Percentiles rank a stretch among this genome's conserved stretches.
phyloP scores from a whole-genome alignment of 2,888 invertebrate genomes.

The Bellardia pandia region DNA sequence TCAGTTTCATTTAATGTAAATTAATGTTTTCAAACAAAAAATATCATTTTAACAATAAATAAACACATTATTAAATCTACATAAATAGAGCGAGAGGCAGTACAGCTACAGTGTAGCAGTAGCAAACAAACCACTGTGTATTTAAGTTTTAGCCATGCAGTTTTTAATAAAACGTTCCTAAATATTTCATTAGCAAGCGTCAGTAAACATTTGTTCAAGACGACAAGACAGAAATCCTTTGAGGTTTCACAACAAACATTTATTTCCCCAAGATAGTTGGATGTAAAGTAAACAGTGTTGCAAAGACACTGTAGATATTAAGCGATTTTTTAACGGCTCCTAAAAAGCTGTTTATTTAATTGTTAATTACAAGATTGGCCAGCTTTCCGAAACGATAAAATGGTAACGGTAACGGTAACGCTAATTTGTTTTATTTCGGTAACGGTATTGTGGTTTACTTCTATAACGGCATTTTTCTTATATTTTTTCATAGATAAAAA shows the following conservation, averaged over 20 bases:
- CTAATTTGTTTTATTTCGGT: no score
- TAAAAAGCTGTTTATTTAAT: no score
- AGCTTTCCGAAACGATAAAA: no score
- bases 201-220: slow-evolving; percentile 1
- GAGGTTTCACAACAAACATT: neutral
- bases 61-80: slow-evolving; percentile 1
- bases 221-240: neutral
- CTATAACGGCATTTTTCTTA: no score
- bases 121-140: neutral
- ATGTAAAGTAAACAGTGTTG: neutral
- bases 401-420: no score
- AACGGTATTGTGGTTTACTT: no score
- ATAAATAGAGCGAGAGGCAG: neutral
- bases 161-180: slow-evolving; percentile 25
- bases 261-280: neutral
- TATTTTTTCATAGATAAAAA: no score
- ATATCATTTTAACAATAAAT: slow-evolving; percentile 51
- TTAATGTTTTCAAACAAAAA: slow-evolving; percentile 28
- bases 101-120: neutral
- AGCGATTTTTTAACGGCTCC: neutral
- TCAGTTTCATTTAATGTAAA: slow-evolving; percentile 21
- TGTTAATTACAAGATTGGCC: no score
- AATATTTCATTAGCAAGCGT: neutral
- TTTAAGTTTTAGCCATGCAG: neutral
- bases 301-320: neutral